Percentiles rank a stretch among this genome's conserved stretches.
Conservation (phyloP, 2,888 invertebrate genomes). For the Dasypolia templi region DNA sequence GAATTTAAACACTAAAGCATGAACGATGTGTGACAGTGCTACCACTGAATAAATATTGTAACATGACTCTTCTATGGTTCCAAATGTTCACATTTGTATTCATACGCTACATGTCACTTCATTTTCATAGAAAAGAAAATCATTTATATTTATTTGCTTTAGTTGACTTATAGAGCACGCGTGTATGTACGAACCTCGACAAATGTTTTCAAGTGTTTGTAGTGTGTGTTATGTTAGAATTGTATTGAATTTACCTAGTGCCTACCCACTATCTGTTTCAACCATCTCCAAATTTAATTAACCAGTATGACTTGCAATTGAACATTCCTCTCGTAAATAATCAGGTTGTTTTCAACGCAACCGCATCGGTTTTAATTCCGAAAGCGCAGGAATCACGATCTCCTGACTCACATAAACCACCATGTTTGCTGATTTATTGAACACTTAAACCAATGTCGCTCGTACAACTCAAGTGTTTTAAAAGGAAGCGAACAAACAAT, state of each 20-base stretch:
- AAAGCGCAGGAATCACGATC: slow-evolving; percentile 65
- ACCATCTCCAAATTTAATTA: slow-evolving; percentile 33
- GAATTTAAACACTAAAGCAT: slow-evolving; percentile 25
- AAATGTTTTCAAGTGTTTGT: slow-evolving; percentile 12
- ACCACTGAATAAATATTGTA: slow-evolving; percentile 47
- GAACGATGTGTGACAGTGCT: slow-evolving; percentile 35
- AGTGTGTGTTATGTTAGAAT: slow-evolving; percentile 2
- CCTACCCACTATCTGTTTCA: not conserved
- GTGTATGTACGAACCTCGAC: not conserved
- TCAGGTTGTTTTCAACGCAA: slow-evolving; percentile 59
- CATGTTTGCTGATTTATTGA: slow-evolving; percentile 78
- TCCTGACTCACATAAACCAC: slow-evolving; percentile 69
- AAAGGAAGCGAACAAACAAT: slow-evolving; percentile 71
- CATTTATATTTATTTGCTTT: slow-evolving; percentile 22
- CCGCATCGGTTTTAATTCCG: slow-evolving; percentile 61
- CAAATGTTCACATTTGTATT: slow-evolving; percentile 51
- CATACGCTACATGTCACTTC: slow-evolving; percentile 42
- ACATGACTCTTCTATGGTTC: slow-evolving; percentile 26
- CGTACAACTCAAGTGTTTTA: slow-evolving; percentile 76
- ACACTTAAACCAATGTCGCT: slow-evolving; percentile 80
- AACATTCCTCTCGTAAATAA: slow-evolving; percentile 54
- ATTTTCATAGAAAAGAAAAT: slow-evolving; percentile 29
- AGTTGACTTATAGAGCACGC: slow-evolving; percentile 3
- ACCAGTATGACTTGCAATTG: slow-evolving; percentile 11
- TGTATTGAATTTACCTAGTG: not conserved